Base-by-base conservation (phyloP, 2,888 invertebrate genomes). In the Baronia brevicornis region DNA sequence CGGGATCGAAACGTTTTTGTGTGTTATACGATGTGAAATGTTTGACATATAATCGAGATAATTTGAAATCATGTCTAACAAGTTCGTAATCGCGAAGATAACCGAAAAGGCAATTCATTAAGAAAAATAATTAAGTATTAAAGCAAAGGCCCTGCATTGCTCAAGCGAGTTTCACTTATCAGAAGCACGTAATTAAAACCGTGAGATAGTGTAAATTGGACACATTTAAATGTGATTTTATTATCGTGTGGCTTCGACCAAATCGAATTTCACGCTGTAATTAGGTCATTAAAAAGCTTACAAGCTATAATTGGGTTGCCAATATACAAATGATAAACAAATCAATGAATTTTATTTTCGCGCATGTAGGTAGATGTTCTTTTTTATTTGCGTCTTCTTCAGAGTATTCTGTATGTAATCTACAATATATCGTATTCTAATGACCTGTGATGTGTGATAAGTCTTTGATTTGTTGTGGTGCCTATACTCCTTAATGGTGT, bases 141-240 rank as follows among this genome's bases (percentile, higher is more conserved):
- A 8, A 15, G 15, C 15, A 7, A 11, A 20, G 10, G 20, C 24
- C 14, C 13, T 14, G 14, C 11, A 5, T 25, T 25, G 20, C 7
- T 19, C 5, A 35, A 24, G 30, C 18, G 36, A 18, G 21, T 36
- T 22, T 17, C 17, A 28, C 27, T 36, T 31, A 36, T 30, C 36
- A 26, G 22, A 7, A 22, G 17, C 18, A 22, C 30, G 37, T 42
- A 49, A 51, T 51, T 49, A 49, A 51, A 49, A 44, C 31, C 39
- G 29, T 51, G 43, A 51, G 42, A 49, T 49, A 49, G 46, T 46
- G 47, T 47, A 34, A 46, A 49, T 48, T 44, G 51, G 29, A 36
- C 27, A 41, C 43, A 39, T 47, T 49, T 39, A 44, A 46, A 43
- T 40, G 40, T 49, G 36, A 30, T 36, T 36, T 36, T 36, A 36